These are phyloP conservation scores for Epirrita christyi DNA, from an alignment of 2,888 invertebrate genomes.

Conservation along the genomic window DNA sequence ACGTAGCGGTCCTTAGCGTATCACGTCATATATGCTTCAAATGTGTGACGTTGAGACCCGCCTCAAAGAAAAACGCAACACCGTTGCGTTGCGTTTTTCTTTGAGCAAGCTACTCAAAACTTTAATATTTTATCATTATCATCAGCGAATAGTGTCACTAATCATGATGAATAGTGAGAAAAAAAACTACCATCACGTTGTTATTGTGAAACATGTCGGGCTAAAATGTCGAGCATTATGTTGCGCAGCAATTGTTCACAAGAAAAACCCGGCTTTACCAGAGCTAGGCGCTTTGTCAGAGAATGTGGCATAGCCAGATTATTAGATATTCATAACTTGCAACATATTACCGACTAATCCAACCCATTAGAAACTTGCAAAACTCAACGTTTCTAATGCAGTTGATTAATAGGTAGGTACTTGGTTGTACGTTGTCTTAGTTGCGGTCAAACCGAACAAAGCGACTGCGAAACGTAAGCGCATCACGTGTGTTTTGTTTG, in stretches of 20 bases:
- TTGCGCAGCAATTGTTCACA: neutral
- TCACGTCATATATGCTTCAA: too few species aligned
- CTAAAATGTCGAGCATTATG: neutral
- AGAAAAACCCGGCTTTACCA: conserved; percentile 47
- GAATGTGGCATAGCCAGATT: conserved; percentile 73
- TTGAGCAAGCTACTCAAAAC: too few species aligned
- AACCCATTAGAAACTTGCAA: conserved; percentile 57
- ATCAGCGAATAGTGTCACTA: too few species aligned
- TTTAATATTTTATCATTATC: too few species aligned
- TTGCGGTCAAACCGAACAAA: too few species aligned
- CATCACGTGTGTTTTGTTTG: too few species aligned
- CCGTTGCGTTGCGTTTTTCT: too few species aligned
- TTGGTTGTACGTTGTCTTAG: conserved; percentile 1
- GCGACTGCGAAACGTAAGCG: too few species aligned
- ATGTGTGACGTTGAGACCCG: too few species aligned
- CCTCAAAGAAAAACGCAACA: too few species aligned
- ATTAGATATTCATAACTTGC: conserved; percentile 76
- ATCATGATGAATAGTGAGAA: too few species aligned
- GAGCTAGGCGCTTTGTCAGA: conserved; percentile 66
- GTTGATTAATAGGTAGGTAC: conserved; percentile 51
- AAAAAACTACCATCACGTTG: too few species aligned
- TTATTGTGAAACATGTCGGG: neutral
- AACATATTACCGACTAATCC: conserved; percentile 60
- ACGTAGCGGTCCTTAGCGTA: neutral
- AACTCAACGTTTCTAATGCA: conserved; percentile 67